Evolutionary conservation across 92 coral and sea anemone species (phyloP), one percentile per base, ranked within the genome.

Genomic region (Bergia puertoricense): DNA sequence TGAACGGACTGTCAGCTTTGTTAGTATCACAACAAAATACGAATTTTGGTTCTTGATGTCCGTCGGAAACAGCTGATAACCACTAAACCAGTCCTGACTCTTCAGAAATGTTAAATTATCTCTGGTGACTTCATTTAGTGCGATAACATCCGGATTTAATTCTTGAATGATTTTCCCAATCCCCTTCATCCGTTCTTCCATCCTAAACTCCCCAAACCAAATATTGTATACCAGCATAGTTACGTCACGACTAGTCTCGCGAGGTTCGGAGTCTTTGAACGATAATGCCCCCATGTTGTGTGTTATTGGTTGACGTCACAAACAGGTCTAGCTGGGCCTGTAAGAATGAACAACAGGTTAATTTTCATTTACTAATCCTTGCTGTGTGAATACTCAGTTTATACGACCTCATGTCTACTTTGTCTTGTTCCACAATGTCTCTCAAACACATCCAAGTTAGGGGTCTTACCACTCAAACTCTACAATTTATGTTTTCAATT

Each of bases 81-180:
- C n/a, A 4, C 43, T 46, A 71, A 90, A 93, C 95, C 95, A 93
- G 13, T 44, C 39, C 59, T 93, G 95, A 30, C 50, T 62, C 41
- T 71, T 48, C 59, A 93, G 80, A 9, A 88, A 48, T 0, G 75
- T 88, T 8, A 93, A 83, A 42, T 77, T 93, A 1, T 51, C 59
- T 6, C 50, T 67, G 14, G 95, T 93, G 22, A 91, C 95, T 89
- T 93, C 95, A 73, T 93, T 93, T 40, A 93, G 91, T n/a, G 92
- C 68, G 36, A 93, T 65, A 38, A 93, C 79, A 73, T 81, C 85
- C 10, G 95, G 95, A 50, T 81, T 45, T 11, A 86, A 76, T 10
- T 65, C 62, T 41, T 86, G 85, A 11, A 93, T 88, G 18, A 92
- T 66, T 73, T 73, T 40, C 8, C 93, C 95, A 73, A 91, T 74